Evolutionary conservation across 2,888 invertebrate genomes (phyloP).

Genomic region (Tetrapedia diversipes): DNA sequence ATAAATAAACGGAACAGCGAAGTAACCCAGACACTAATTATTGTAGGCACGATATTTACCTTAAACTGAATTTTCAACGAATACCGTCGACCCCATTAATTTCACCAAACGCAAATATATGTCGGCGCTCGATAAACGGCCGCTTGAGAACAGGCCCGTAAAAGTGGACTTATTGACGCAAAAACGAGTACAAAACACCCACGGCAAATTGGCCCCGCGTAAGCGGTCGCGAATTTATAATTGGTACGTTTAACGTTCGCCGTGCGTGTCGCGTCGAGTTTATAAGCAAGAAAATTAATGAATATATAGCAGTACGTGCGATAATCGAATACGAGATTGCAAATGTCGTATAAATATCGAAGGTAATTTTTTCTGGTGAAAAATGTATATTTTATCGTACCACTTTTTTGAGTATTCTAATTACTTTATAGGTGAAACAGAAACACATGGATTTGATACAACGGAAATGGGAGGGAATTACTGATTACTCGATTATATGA

Average conservation of each 20-base stretch:
- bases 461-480: too few species aligned
- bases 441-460: too few species aligned
- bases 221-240: slow-evolving; percentile 37
- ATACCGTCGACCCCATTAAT: slow-evolving; percentile 49
- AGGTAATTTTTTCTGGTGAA: neutral
- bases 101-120: slow-evolving; percentile 46
- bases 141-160: slow-evolving; percentile 28
- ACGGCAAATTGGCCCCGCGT: slow-evolving; percentile 31
- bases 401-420: neutral
- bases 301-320: too few species aligned
- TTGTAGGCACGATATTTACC: slow-evolving; percentile 51
- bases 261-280: neutral
- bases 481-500: too few species aligned
- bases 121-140: slow-evolving; percentile 43
- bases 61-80: slow-evolving; percentile 60
- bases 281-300: neutral
- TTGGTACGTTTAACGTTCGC: slow-evolving; percentile 28
- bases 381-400: too few species aligned
- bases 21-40: slow-evolving; percentile 48
- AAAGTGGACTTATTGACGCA: slow-evolving; percentile 36
- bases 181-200: slow-evolving; percentile 23
- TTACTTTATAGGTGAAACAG: too few species aligned
- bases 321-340: slow-evolving; percentile 4
- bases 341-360: neutral
- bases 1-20: slow-evolving; percentile 58